Conservation (phyloP, 2,797 vertebrate species). For the Aselliscus stoliczkanus region DNA sequence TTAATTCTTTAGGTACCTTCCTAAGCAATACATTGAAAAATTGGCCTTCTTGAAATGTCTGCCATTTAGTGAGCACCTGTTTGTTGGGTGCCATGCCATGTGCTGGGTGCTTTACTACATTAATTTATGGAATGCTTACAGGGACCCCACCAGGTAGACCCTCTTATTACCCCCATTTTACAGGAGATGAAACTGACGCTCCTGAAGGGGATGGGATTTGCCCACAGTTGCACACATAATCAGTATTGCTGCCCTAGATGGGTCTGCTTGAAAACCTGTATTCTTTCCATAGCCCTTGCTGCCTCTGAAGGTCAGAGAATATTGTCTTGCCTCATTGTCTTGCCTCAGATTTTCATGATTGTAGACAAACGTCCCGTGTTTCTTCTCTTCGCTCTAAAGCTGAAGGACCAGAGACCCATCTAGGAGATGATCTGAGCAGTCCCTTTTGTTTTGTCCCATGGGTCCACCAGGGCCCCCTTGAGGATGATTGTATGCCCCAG, state of each 20-base stretch:
- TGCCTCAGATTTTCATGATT: background rate
- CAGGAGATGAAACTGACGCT: background rate
- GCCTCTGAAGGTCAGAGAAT: background rate
- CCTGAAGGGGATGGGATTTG: background rate
- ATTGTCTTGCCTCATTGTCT: background rate
- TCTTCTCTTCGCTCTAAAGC: background rate
- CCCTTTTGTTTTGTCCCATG: background rate
- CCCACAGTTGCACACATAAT: background rate
- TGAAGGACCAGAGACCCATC: background rate
- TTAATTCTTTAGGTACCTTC: background rate
- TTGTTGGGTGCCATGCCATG: fast-evolving
- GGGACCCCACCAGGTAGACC: background rate
- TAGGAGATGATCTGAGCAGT: background rate
- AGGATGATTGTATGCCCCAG: background rate
- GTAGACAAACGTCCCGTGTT: fast-evolving
- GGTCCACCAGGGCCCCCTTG: background rate
- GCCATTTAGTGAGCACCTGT: background rate
- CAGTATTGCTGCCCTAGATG: background rate
- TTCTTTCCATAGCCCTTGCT: background rate
- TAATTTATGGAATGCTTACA: background rate
- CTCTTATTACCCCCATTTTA: background rate
- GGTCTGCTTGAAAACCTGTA: background rate
- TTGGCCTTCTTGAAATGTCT: background rate
- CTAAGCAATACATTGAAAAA: background rate
- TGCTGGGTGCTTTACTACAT: background rate